Conservation (phyloP, 1,140 invertebrate species). For the Hetaerina americana region DNA sequence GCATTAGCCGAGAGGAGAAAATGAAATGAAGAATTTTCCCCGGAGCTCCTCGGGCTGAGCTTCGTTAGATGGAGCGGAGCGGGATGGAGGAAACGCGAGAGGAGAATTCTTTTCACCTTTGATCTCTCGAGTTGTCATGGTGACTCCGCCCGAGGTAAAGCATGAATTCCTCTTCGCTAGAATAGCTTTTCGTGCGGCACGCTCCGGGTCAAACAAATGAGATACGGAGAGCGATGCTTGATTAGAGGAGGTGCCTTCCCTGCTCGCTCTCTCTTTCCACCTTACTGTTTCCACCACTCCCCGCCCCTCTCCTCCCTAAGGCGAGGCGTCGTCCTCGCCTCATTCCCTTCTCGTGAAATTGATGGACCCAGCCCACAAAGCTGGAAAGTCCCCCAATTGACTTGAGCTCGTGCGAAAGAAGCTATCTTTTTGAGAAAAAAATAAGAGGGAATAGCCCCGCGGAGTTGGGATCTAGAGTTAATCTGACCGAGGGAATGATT, state of each 20-base stretch:
- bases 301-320: not conserved
- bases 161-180: not conserved
- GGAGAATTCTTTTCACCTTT: not conserved
- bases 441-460: too few species aligned
- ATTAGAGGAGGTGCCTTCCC: too few species aligned
- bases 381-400: too few species aligned
- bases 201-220: not conserved
- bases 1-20: not conserved
- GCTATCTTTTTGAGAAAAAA: too few species aligned
- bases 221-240: not conserved
- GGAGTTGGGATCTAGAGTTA: too few species aligned
- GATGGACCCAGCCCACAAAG: too few species aligned
- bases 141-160: not conserved
- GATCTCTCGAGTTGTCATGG: not conserved
- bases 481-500: too few species aligned
- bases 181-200: not conserved
- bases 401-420: too few species aligned
- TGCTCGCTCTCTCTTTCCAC: not conserved
- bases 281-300: not conserved
- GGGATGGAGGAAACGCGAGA: not conserved
- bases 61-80: not conserved
- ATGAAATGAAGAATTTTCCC: not conserved
- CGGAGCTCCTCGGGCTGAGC: not conserved
- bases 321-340: too few species aligned
- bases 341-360: too few species aligned